Conservation (phyloP, 2,888 invertebrate genomes). For the Fragum sueziense region DNA sequence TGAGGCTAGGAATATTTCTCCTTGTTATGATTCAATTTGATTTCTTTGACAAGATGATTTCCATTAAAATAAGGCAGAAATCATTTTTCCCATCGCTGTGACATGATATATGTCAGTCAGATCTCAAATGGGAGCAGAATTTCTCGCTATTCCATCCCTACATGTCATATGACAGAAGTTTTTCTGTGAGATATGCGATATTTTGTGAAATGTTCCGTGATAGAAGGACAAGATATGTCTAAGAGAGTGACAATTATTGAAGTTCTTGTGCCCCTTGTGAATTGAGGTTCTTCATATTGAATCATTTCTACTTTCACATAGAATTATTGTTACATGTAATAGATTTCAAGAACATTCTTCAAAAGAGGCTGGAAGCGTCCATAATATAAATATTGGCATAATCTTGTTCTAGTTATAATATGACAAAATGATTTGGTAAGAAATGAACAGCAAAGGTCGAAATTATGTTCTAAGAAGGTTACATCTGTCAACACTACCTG, state of each 20-base stretch:
- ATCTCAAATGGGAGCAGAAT: constrained; percentile 7
- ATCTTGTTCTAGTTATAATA: no score
- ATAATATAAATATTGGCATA: no score
- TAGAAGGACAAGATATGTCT: neutral
- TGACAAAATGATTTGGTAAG: no score
- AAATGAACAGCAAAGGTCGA: no score
- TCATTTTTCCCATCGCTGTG: constrained; percentile 10
- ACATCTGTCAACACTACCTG: no score
- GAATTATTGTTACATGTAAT: no score
- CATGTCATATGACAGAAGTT: constrained; percentile 15
- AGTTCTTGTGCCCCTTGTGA: neutral
- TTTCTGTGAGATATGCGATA: constrained; percentile 9
- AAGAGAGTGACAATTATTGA: constrained; percentile 13
- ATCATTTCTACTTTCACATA: no score
- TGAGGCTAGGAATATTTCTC: neutral
- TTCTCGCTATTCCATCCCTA: constrained; percentile 6
- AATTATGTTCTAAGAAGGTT: no score
- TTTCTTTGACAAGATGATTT: constrained; percentile 14
- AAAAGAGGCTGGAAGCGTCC: no score
- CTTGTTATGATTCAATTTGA: constrained; percentile 21
- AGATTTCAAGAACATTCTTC: no score
- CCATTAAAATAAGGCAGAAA: constrained; percentile 20
- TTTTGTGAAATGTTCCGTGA: constrained; percentile 1
- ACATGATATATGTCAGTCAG: constrained; percentile 3
- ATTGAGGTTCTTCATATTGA: no score